Conservation (phyloP, 2,888 invertebrate species). For the Athalia cordata region DNA sequence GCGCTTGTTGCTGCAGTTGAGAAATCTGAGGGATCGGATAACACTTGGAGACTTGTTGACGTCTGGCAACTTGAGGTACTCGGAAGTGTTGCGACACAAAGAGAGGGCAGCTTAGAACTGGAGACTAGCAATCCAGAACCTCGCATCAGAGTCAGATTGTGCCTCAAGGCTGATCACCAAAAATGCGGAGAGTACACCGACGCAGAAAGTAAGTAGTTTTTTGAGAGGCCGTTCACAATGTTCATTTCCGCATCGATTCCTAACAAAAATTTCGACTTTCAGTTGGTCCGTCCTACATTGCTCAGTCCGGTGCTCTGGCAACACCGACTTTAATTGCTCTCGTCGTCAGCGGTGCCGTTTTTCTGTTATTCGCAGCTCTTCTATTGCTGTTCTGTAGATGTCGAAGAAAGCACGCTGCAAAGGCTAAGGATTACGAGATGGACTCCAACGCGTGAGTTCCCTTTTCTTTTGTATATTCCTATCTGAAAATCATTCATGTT, state of each 20-base stretch:
- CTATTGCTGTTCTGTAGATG: conserved; percentile 90
- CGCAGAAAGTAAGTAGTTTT: conserved; percentile 84
- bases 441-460: conserved; percentile 79
- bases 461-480: background rate
- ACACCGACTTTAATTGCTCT: conserved; percentile 87
- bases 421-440: conserved; percentile 93
- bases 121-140: conserved; percentile 76
- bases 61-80: conserved; percentile 83
- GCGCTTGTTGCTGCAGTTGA: conserved; percentile 86
- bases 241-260: no score
- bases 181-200: conserved; percentile 90
- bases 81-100: conserved; percentile 81
- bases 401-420: conserved; percentile 87
- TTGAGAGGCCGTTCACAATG: background rate
- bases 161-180: conserved; percentile 86
- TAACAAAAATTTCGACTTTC: conserved; percentile 50
- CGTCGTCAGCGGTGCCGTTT: conserved; percentile 87
- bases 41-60: conserved; percentile 83
- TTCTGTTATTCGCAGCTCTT: conserved; percentile 84
- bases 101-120: conserved; percentile 82
- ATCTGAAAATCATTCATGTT: background rate
- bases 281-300: conserved; percentile 89
- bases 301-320: conserved; percentile 85
- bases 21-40: conserved; percentile 77
- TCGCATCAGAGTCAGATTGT: conserved; percentile 86